phyloP scores from a whole-genome alignment of 2,797 vertebrate genomes.

The Babyrousa celebensis region DNA sequence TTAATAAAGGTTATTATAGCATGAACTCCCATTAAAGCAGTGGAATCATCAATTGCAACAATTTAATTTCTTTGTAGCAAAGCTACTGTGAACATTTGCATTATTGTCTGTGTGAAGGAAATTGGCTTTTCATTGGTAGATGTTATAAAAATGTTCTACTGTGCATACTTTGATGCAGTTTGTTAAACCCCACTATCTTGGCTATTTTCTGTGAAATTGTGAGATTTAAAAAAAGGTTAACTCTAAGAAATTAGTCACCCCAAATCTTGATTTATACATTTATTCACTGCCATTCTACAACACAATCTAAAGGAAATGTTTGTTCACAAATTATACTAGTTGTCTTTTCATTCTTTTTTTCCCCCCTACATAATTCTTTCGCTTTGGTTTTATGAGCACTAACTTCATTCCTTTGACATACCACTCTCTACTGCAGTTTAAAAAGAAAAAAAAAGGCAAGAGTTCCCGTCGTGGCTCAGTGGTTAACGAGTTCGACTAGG shows the following conservation, averaged over 20 bases:
- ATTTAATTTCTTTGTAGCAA: conserved; percentile 74
- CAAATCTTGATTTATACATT: conserved; percentile 71
- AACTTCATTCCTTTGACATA: conserved; percentile 58
- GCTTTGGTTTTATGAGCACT: conserved; percentile 39
- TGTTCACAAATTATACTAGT: conserved; percentile 53
- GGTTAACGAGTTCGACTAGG: no score
- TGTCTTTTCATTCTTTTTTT: not conserved
- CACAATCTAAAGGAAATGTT: conserved; percentile 72
- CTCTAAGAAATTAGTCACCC: conserved; percentile 62
- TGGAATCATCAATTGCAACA: conserved; percentile 70
- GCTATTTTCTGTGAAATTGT: conserved; percentile 57
- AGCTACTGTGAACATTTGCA: conserved; percentile 66
- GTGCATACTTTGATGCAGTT: conserved; percentile 55
- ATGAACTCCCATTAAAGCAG: conserved; percentile 77
- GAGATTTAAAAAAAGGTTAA: conserved; percentile 59
- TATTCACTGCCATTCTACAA: conserved; percentile 61
- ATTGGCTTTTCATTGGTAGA: conserved; percentile 81
- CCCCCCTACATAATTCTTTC: not conserved
- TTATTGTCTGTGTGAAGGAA: conserved; percentile 74
- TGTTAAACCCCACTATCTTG: conserved; percentile 59
- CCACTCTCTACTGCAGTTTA: not conserved
- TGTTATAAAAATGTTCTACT: conserved; percentile 74
- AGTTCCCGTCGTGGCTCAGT: no score
- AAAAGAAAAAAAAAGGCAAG: no score
- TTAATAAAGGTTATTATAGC: conserved; percentile 84